Evolutionary conservation across 2,113 vertebrate species (phyloP), one percentile per base, ranked within the genome.

Genomic region (Xiphophorus couchianus): DNA sequence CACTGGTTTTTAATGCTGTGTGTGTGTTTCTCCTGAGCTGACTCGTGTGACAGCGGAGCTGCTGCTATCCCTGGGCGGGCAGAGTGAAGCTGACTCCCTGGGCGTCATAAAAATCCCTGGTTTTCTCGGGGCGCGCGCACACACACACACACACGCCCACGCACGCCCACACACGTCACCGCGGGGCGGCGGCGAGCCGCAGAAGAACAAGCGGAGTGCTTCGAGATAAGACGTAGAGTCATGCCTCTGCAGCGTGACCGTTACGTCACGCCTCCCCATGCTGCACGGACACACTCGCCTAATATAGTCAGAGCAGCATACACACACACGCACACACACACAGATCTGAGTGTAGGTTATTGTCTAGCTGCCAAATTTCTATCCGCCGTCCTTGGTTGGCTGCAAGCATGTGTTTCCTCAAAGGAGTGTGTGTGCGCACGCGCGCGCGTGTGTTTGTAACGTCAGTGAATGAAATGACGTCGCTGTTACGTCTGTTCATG

Each of bases 181-280:
- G 28, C 37, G n/a, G 66, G 68, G 58, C 69, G 75, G 66, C 37
- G 66, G 48, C 72, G 48, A 85, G 86, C 71, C 85, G 86, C 86
- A 81, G 35, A 76, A 82, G 82, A 74, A 82, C 87, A 82, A 87
- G 85, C 70, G 62, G 28, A 48, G 69, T 85, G 71, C 71, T 30
- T 72, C 74, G 71, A 88, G 89, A 94, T 93, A 91, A 91, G 85
- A 85, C 71, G 71, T 73, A 58, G 87, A 92, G 89, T 89, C 91
- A 93, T 93, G 87, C 91, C 86, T 89, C 31, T 7, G 14, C 77
- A 73, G 89, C 86, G 76, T 93, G 93, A 91, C 83, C 11, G 68
- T 94, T 90, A 93, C 90, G 82, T 93, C 89, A 91, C 66, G 65
- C 42, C 60, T 83, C 66, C 60, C 44, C 9, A 5, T 74, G 76